Percentiles rank a stretch among this genome's conserved stretches.
Conservation (phyloP, 1,140 invertebrate species). For the Macrobrachium nipponense region DNA sequence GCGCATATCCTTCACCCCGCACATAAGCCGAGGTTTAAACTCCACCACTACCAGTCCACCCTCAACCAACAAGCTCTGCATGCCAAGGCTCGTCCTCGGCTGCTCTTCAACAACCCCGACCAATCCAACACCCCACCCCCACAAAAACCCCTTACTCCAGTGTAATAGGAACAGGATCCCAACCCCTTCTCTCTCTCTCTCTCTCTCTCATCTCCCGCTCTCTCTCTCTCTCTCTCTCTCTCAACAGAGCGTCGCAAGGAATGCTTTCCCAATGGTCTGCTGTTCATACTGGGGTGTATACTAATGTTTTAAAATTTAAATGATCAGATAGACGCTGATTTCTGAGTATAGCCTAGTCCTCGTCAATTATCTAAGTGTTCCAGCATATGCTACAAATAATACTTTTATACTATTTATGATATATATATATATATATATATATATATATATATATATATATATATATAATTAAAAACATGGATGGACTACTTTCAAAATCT, state of each 20-base stretch:
- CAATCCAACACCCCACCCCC: neutral
- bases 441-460: conserved; percentile 27
- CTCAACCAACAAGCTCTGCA: too few species aligned
- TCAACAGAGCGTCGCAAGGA: neutral
- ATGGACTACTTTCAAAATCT: neutral
- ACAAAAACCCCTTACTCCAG: too few species aligned
- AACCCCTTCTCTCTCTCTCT: neutral
- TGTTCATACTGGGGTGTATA: neutral
- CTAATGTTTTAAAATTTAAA: too few species aligned
- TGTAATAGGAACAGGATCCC: too few species aligned
- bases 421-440: conserved; percentile 32
- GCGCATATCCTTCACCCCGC: too few species aligned
- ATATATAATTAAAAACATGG: neutral
- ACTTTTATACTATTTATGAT: too few species aligned
- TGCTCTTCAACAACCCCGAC: neutral
- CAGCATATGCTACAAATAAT: neutral
- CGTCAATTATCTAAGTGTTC: neutral
- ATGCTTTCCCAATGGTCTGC: neutral
- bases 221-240: conserved; percentile 11
- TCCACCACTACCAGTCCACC: too few species aligned
- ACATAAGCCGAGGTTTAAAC: too few species aligned
- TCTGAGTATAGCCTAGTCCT: neutral
- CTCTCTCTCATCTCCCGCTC: neutral
- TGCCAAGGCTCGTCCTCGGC: neutral
- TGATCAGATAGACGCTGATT: neutral